phyloP scores from a whole-genome alignment of 2,113 vertebrate genomes.

The Bagarius yarrelli region DNA sequence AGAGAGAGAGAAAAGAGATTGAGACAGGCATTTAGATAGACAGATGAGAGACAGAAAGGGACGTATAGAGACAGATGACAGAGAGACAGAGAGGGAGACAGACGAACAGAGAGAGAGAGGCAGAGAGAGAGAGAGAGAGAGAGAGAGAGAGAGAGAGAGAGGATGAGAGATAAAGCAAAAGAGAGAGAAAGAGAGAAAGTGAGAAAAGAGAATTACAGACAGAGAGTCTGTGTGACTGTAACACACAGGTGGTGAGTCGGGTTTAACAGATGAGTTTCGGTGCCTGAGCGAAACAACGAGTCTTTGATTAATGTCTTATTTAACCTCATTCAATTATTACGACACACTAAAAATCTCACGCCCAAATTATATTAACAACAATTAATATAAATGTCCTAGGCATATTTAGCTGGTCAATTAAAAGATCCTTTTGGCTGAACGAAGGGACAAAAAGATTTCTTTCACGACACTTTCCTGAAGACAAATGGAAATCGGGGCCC shows the following conservation, averaged over 20 bases:
- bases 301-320: conserved; percentile 52
- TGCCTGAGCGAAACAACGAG: conserved; percentile 5
- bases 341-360: conserved; percentile 36
- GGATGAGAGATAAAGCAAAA: conserved; percentile 30
- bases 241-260: background rate
- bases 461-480: conserved; percentile 24
- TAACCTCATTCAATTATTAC: conserved; percentile 47
- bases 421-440: conserved; percentile 46
- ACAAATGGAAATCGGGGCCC: conserved; percentile 33
- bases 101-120: no score
- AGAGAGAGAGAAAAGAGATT: no score
- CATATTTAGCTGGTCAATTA: conserved; percentile 54
- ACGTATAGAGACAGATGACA: no score
- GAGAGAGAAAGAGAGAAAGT: background rate
- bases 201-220: conserved; percentile 48
- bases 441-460: conserved; percentile 3
- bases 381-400: conserved; percentile 49
- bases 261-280: conserved; percentile 8
- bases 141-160: no score
- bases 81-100: no score
- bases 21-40: no score
- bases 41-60: no score
- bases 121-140: no score
- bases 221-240: conserved; percentile 25
- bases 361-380: conserved; percentile 48